phyloP scores from a whole-genome alignment of 2,888 invertebrate species.

The Urechis unicinctus region DNA sequence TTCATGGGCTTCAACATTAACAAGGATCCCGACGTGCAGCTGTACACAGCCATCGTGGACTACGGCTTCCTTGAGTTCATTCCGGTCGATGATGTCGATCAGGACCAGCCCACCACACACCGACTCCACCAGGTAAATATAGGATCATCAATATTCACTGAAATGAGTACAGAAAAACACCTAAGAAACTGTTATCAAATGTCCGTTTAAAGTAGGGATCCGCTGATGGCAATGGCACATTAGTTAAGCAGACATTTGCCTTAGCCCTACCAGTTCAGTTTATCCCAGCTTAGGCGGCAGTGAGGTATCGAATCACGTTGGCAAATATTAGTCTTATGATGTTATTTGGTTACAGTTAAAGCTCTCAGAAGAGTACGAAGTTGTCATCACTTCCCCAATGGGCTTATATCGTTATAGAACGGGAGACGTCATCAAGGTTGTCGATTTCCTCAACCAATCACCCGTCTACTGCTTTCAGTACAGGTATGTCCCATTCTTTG shows the following conservation, averaged over 20 bases:
- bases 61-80: slow-evolving; percentile 24
- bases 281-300: no score
- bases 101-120: slow-evolving; percentile 37
- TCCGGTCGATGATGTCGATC: slow-evolving; percentile 18
- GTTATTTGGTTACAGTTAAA: slow-evolving; percentile 12
- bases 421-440: slow-evolving; percentile 24
- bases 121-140: slow-evolving; percentile 27
- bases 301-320: no score
- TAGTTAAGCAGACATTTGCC: no score
- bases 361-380: slow-evolving; percentile 19
- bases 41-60: slow-evolving; percentile 9
- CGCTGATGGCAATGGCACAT: no score
- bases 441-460: slow-evolving; percentile 35
- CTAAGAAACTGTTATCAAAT: no score
- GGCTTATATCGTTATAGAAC: slow-evolving; percentile 24
- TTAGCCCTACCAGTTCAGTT: no score
- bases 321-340: no score
- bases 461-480: slow-evolving; percentile 46
- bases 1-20: slow-evolving; percentile 28
- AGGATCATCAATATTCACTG: not conserved
- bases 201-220: no score
- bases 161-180: no score
- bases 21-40: slow-evolving; percentile 8
- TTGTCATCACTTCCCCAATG: slow-evolving; percentile 23
- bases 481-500: slow-evolving; percentile 40